phyloP scores from a whole-genome alignment of 2,888 invertebrate genomes.

The Synergus itoensis region DNA sequence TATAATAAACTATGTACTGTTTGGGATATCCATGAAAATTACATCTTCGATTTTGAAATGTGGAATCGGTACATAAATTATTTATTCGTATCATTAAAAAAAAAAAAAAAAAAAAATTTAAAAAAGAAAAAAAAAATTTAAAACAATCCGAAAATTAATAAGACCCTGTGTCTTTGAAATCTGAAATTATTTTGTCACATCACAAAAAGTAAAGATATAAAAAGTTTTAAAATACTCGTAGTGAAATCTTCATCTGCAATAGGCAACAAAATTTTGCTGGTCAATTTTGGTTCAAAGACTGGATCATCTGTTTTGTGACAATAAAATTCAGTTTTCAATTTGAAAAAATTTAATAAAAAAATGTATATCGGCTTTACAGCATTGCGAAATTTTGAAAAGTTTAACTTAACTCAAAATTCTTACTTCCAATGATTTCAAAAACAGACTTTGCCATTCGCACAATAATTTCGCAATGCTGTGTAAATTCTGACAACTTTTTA shows the following conservation, averaged over 20 bases:
- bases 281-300: neutral
- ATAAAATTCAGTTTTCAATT: slow-evolving; percentile 18
- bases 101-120: slow-evolving; percentile 33
- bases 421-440: neutral
- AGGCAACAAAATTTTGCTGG: neutral
- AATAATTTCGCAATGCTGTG: slow-evolving; percentile 26
- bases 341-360: slow-evolving; percentile 6
- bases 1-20: slow-evolving; percentile 17
- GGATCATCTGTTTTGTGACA: slow-evolving; percentile 18
- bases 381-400: slow-evolving; percentile 24
- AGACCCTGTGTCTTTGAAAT: neutral
- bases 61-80: slow-evolving; percentile 7
- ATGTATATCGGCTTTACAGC: slow-evolving; percentile 26
- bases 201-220: neutral
- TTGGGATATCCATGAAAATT: neutral
- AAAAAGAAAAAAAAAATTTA: slow-evolving; percentile 32
- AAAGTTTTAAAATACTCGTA: neutral
- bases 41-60: neutral
- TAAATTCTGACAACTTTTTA: neutral
- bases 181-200: slow-evolving; percentile 6
- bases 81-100: slow-evolving; percentile 45
- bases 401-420: neutral
- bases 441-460: neutral
- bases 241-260: neutral
- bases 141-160: slow-evolving; percentile 26